These are phyloP conservation scores for crab-eating macaque (Macaca fascicularis) DNA, from an alignment of 2,113 vertebrate species.

Conservation along the genomic window T2T-MFA8v1.1 NC_088385.1:49419501-49420000, in stretches of 20 bases:
- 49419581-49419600: not conserved
- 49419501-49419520: not conserved
- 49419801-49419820: not conserved
- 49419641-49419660: not conserved
- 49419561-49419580: not conserved
- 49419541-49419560: not conserved
- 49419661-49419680: not conserved
- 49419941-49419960: not conserved
- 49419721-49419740: not conserved
- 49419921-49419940: not conserved
- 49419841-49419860: not conserved
- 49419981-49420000: not conserved
- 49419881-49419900: not conserved
- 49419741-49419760: not conserved
- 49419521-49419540: not conserved
- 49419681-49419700: not conserved
- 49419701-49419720: not conserved
- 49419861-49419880: not conserved
- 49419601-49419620: not conserved
- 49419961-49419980: not conserved
- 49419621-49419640: not conserved
- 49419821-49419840: not conserved
- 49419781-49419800: not conserved
- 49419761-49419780: not conserved
- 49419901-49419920: not conserved